These are phyloP conservation scores for Trichogramma dendrolimi DNA, from an alignment of 2,888 invertebrate genomes.

Conservation along the genomic window DNA sequence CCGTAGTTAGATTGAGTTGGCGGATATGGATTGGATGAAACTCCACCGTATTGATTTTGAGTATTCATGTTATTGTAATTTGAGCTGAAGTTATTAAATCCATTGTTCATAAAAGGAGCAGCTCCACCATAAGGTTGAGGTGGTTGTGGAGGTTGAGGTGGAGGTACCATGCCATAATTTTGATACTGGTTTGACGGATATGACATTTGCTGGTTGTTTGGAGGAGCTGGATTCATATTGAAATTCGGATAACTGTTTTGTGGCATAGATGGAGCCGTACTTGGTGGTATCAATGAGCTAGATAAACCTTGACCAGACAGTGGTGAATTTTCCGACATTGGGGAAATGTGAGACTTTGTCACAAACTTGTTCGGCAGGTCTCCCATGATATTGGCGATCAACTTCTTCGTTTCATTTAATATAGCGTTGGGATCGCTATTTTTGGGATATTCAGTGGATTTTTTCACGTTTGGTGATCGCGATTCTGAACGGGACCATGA, in stretches of 20 bases:
- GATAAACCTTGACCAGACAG: conserved; percentile 3
- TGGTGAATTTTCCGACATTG: conserved; percentile 22
- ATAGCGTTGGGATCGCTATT: conserved; percentile 50
- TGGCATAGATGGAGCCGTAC: conserved; percentile 17
- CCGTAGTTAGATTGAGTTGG: conserved; percentile 38
- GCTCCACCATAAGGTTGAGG: conserved; percentile 36
- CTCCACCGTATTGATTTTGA: conserved; percentile 28
- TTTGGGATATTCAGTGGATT: conserved; percentile 39
- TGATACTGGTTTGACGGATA: conserved; percentile 39
- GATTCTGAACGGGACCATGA: conserved; percentile 45
- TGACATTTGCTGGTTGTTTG: conserved; percentile 28
- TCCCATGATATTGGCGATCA: conserved; percentile 64
- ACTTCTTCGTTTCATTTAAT: conserved; percentile 58
- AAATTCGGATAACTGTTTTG: conserved; percentile 37
- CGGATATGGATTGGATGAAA: conserved; percentile 37
- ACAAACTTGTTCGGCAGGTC: conserved; percentile 53
- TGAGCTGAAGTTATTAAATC: conserved; percentile 44
- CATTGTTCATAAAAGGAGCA: conserved; percentile 44
- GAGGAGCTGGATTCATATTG: conserved; percentile 26
- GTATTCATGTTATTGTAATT: conserved; percentile 35
- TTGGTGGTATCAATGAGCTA: conserved; percentile 4
- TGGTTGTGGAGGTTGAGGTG: conserved; percentile 27
- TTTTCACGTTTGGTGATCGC: conserved; percentile 37
- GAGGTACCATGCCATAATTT: conserved; percentile 34
- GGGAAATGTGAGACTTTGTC: conserved; percentile 39